These are phyloP conservation scores for Mastomys coucha DNA, from an alignment of 2,113 vertebrate species.

Conservation along the genomic window DNA sequence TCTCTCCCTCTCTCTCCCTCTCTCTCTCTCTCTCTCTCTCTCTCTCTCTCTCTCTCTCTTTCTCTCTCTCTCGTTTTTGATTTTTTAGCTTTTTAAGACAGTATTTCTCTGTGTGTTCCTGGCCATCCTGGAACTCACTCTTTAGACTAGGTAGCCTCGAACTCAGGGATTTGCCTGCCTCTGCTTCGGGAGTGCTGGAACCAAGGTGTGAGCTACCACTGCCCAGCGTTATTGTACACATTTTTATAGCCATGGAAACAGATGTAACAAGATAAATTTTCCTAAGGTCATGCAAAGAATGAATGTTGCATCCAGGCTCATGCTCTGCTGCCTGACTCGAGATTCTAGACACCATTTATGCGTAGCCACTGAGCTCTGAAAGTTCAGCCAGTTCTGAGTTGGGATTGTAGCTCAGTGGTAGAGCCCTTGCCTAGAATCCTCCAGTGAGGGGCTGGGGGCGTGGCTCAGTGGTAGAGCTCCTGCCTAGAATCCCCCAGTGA, in stretches of 20 bases:
- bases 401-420: not conserved
- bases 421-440: not conserved
- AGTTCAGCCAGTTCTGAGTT: no score
- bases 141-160: not conserved
- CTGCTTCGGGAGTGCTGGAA: not conserved
- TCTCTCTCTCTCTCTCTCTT: no score
- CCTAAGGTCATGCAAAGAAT: not conserved
- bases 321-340: not conserved
- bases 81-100: not conserved
- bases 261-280: not conserved
- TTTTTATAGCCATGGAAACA: constrained; percentile 28
- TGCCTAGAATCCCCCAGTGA: not conserved
- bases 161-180: not conserved
- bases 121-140: not conserved
- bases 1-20: no score
- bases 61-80: no score
- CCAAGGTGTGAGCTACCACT: not conserved
- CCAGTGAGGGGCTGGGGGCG: no score
- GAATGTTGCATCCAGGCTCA: not conserved
- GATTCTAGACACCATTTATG: not conserved
- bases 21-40: no score
- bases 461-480: not conserved
- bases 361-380: not conserved
- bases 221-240: not conserved
- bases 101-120: not conserved